Evolutionary conservation across 2,113 vertebrate species (phyloP), one percentile per base, ranked within the genome.

Genomic region (Dicrurus megarhynchus): DNA sequence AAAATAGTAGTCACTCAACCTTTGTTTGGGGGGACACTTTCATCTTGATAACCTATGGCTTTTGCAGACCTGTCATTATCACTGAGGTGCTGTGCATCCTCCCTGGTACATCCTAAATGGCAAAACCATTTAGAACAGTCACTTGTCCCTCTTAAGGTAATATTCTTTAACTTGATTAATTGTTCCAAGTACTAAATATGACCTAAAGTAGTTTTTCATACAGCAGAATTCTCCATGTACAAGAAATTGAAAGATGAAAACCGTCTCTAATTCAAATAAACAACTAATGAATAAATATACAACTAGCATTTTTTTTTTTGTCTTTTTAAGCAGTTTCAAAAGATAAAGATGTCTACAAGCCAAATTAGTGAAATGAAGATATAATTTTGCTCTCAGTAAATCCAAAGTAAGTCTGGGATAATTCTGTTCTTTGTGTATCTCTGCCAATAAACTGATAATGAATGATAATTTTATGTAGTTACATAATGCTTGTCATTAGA

Each of bases 381-480:
- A 27, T 7, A 44, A 68, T 87, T 90, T 88, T 68, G 6, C 6
- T 80, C 26, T 53, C 44, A 81, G 26, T 84, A 90, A 86, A 87
- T 59, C 42, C 63, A 33, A 63, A 86, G 14, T 52, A 74, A 87
- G 3, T 41, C 78, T 78, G 39, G 32, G 49, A 81, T 89, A 84
- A 93, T 70, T 88, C 75, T 75, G 9, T 57, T 88, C 41, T 75
- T 94, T 86, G 22, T 94, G n/a, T 84, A 84, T 35, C 57, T 86
- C 77, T 97, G 49, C 41, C 84, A 90, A 60, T 63, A 83, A 89
- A 78, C 30, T 56, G 86, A 89, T 84, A 89, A 90, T 35, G 39
- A 90, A 63, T 90, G n/a, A 94, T 80, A 89, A 83, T 88, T 93
- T 65, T 55, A 67, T 52, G 55, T 84, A 89, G 75, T 81, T 92